A percentile compares a stretch with the other conserved stretches of the same genome.
Conservation (phyloP, 2,113 vertebrate genomes). For the Lota lota region DNA sequence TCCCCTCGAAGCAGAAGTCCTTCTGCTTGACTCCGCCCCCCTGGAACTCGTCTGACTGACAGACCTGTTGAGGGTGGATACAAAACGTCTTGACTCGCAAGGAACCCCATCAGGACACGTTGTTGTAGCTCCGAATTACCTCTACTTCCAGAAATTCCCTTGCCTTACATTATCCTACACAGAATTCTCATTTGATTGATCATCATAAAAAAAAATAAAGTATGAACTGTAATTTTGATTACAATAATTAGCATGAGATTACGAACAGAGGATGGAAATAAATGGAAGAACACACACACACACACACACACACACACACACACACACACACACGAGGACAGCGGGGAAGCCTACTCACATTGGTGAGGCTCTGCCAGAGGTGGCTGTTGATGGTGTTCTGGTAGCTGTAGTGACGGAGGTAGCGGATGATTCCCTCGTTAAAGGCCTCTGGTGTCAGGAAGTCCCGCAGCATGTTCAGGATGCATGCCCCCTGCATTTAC, state of each 20-base stretch:
- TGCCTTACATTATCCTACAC: no score
- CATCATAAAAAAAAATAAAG: no score
- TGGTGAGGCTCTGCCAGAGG: constrained; percentile 84
- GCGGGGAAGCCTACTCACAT: constrained; percentile 67
- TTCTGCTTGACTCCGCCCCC: constrained; percentile 45
- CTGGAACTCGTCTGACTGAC: constrained; percentile 60
- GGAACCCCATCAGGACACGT: no score
- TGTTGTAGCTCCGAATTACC: no score
- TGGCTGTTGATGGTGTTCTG: constrained; percentile 84
- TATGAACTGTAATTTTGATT: no score
- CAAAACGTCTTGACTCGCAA: no score
- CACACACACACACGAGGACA: not conserved
- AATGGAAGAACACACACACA: not conserved
- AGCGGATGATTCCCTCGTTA: constrained; percentile 81
- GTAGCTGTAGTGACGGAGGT: constrained; percentile 84
- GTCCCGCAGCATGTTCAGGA: constrained; percentile 88
- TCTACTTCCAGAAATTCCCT: no score
- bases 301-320: not conserved
- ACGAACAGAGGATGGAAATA: no score
- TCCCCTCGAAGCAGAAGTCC: constrained; percentile 76
- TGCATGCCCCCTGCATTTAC: constrained; percentile 80
- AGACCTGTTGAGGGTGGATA: constrained; percentile 71
- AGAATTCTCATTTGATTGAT: no score
- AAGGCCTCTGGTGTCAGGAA: constrained; percentile 82
- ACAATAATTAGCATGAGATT: no score